Conservation (phyloP, 2,113 vertebrate genomes). For the Dasyprocta punctata region DNA sequence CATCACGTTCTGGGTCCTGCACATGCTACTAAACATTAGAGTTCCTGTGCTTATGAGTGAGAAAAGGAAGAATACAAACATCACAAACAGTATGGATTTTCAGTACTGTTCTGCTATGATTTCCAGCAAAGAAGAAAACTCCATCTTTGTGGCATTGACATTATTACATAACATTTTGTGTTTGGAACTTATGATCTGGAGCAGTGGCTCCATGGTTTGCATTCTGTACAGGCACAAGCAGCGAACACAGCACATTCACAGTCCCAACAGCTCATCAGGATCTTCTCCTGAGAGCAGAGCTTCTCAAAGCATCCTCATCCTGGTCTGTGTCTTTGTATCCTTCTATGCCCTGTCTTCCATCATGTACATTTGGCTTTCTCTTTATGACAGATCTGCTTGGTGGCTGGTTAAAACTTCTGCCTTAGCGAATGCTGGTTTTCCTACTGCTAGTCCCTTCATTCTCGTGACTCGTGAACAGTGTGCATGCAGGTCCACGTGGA, state of each 20-base stretch:
- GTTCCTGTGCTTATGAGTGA: no score
- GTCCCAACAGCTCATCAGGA: no score
- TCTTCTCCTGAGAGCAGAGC: neutral
- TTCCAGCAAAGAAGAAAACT: neutral
- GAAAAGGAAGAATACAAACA: neutral
- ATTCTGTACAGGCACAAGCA: no score
- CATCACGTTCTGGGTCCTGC: no score
- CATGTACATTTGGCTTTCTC: neutral
- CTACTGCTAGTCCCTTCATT: neutral
- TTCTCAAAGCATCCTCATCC: neutral
- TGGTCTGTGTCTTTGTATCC: neutral
- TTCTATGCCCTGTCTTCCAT: neutral
- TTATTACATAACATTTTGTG: neutral
- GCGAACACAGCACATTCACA: no score
- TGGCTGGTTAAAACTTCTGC: neutral
- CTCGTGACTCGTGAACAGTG: neutral
- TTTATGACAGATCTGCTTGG: neutral
- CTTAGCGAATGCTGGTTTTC: neutral
- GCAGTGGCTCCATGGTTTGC: no score
- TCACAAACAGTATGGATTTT: neutral
- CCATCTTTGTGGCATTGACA: neutral
- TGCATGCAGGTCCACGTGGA: neutral
- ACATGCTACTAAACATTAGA: no score
- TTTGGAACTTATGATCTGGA: no score
- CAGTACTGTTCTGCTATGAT: neutral